phyloP scores from a whole-genome alignment of 2,113 vertebrate genomes.

The Eudyptes chrysolophus region DNA sequence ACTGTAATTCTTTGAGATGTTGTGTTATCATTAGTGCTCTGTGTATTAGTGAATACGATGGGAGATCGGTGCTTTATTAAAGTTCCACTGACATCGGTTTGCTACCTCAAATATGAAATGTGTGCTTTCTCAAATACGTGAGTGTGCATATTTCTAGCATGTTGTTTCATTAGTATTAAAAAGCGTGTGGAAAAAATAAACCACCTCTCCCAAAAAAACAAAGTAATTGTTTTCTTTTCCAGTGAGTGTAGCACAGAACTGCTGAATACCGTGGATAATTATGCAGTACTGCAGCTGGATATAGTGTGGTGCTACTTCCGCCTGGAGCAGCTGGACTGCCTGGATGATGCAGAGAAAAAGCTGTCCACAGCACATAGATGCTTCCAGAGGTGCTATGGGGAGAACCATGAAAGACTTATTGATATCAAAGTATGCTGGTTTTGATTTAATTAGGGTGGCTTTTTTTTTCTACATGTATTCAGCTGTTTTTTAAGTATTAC shows the following conservation, averaged over 20 bases:
- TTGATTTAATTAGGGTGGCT: not conserved
- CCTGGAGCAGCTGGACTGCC: slow-evolving; percentile 84
- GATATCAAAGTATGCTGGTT: slow-evolving; percentile 85
- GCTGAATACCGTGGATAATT: slow-evolving; percentile 90
- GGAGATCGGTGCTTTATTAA: not conserved
- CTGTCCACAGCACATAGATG: slow-evolving; percentile 84
- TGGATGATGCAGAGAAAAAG: slow-evolving; percentile 84
- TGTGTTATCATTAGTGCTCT: not conserved
- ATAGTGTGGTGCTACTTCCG: slow-evolving; percentile 93
- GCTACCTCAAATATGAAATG: rapidly evolving
- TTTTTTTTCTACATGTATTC: not conserved
- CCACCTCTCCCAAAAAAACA: not conserved
- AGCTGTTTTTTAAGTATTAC: not conserved
- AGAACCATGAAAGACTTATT: slow-evolving; percentile 85
- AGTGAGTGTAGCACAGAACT: slow-evolving; percentile 85
- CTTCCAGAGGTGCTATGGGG: slow-evolving; percentile 90
- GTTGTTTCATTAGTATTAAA: not conserved
- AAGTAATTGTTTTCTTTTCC: not conserved
- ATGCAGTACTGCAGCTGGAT: slow-evolving; percentile 93
- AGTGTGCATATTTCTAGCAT: not conserved
- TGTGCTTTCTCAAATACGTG: not conserved
- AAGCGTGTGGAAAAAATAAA: not conserved
- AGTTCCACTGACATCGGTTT: not conserved
- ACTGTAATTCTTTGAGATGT: not conserved
- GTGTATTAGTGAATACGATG: not conserved